Percentiles rank a stretch among this genome's conserved stretches.
These are phyloP conservation scores for Magallana nippona DNA, from an alignment of 2,888 invertebrate species.

Conservation along the genomic window DNA sequence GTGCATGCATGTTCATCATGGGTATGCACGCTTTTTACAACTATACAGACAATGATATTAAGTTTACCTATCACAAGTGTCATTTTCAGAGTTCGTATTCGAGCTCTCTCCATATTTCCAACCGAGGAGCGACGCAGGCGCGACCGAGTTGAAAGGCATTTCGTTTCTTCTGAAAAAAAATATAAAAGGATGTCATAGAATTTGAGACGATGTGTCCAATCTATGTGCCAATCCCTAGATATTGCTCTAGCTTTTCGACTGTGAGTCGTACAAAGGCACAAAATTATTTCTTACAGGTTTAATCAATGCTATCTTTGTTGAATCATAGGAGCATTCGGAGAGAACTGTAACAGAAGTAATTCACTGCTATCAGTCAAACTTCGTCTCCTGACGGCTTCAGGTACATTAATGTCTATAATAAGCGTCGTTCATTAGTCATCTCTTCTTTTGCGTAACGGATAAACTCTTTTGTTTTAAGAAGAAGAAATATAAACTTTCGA, in stretches of 20 bases:
- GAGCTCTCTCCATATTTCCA: slow-evolving; percentile 86
- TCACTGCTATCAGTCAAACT: not conserved
- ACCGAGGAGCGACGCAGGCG: slow-evolving; percentile 78
- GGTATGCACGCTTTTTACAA: no score
- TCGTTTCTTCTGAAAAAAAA: slow-evolving; percentile 61
- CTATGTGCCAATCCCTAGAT: no score
- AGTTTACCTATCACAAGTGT: slow-evolving; percentile 88
- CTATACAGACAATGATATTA: no score
- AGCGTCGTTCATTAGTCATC: slow-evolving; percentile 1
- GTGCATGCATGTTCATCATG: no score
- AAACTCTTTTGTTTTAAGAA: not conserved
- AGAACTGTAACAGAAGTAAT: not conserved
- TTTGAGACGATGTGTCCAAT: not conserved
- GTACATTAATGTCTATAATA: not conserved
- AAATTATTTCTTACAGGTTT: slow-evolving; percentile 3
- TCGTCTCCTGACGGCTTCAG: not conserved
- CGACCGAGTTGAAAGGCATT: slow-evolving; percentile 54
- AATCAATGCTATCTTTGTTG: not conserved
- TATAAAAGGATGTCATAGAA: not conserved
- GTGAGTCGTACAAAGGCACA: not conserved
- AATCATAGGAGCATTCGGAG: not conserved
- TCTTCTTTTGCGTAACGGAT: not conserved
- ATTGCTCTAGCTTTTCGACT: no score
- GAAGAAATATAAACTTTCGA: slow-evolving; percentile 7
- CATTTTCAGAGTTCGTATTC: slow-evolving; percentile 94